Conservation (phyloP, 2,797 vertebrate species). For the Mastacembelus armatus region DNA sequence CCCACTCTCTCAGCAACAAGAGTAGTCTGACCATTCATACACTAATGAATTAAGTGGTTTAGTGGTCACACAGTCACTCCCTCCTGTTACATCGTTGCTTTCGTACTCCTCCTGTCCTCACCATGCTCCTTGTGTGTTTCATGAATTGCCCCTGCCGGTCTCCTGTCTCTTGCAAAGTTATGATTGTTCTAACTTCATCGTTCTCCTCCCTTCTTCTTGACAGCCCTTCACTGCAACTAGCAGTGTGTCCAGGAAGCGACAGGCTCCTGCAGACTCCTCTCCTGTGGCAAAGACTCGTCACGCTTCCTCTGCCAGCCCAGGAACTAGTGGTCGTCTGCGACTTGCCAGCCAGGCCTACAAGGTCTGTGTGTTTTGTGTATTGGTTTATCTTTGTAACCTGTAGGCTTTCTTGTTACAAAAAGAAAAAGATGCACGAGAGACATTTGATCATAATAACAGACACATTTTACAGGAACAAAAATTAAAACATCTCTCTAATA, state of each 20-base stretch:
- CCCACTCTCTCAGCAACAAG: conserved; percentile 22
- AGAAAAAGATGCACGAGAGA: neutral
- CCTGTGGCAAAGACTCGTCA: conserved; percentile 65
- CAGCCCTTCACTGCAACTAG: conserved; percentile 64
- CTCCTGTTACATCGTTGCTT: conserved; percentile 5
- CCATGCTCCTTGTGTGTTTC: neutral
- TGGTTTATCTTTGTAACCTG: neutral
- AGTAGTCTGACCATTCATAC: conserved; percentile 35
- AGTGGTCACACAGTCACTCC: conserved; percentile 23
- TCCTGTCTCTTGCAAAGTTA: neutral
- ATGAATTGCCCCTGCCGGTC: neutral
- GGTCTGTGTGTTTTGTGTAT: conserved; percentile 57
- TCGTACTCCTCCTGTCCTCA: neutral
- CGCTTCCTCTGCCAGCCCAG: conserved; percentile 52
- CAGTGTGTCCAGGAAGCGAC: conserved; percentile 62
- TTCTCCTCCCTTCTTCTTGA: conserved; percentile 17
- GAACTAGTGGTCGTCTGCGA: conserved; percentile 20
- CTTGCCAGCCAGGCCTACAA: conserved; percentile 53
- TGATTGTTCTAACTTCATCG: neutral
- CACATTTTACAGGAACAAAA: neutral
- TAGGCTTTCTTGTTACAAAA: neutral
- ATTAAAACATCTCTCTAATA: too few species aligned
- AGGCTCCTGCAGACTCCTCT: conserved; percentile 35
- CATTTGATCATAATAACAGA: neutral
- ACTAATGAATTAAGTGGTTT: conserved; percentile 57